Base-by-base conservation (phyloP, 2,797 vertebrate species). In the Arctocebus calabarensis region DNA sequence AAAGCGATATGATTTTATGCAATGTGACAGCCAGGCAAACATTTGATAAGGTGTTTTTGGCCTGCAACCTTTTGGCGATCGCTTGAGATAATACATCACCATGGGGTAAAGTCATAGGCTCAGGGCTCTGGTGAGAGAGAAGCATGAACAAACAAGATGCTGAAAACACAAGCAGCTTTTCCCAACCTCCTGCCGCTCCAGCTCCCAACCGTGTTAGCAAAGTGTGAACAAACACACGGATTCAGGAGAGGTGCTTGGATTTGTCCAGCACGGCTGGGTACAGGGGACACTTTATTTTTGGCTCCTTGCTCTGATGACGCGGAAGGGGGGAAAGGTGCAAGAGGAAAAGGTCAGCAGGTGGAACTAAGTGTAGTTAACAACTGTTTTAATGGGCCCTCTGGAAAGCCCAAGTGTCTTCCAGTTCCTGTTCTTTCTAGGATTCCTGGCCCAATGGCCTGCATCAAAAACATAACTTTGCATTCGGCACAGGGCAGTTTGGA, bases 401-500 rank as follows among this genome's bases (percentile, higher is more conserved):
- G 91, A 90, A 90, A 96, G 75, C 82, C 90, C 34, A 84, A 62
- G 43, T 74, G 82, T 93, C 84, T 74, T 86, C 68, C 43, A 84
- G 61, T 37, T 81, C 66, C 85, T 62, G 61, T 5, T 92, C 93
- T 84, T 96, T 91, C 83, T 29, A 37, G 93, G 91, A 73, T 96
- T 97, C 93, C 59, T 27, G 16, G 73, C 74, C 32, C 45, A 81
- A 17, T 7, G 32, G 93, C 85, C 55, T 55, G 9, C 16, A 8
- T 92, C 77, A 62, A 0, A 64, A 79, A 68, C 0, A 61, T 66
- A 87, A 73, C 37, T 94, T 91, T 79, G 25, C 57, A 70, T 86
- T 48, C 37, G 19, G 84, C 94, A 66, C 59, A 5, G 23, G 43
- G 81, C 6, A 0, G 88, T 90, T 95, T 68, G 73, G 52, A 43